phyloP scores from a whole-genome alignment of 2,888 invertebrate genomes.

The Ormyrus rosae region DNA sequence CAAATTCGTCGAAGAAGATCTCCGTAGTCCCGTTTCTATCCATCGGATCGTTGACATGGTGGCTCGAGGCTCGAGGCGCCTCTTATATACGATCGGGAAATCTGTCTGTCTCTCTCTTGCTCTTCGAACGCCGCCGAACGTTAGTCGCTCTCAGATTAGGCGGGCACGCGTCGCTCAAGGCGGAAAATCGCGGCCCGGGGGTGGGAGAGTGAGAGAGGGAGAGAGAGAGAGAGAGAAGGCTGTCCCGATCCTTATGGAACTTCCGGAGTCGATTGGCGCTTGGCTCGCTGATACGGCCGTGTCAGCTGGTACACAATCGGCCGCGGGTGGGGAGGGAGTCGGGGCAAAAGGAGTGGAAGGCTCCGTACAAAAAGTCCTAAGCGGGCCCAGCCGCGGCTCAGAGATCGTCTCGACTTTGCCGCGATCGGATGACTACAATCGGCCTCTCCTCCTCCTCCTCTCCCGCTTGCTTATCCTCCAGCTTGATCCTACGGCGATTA shows the following conservation, averaged over 20 bases:
- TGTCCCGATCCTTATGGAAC: not conserved
- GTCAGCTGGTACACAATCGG: conserved; percentile 19
- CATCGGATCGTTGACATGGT: conserved; percentile 67
- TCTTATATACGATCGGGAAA: conserved; percentile 51
- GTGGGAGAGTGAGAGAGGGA: not conserved
- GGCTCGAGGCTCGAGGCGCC: conserved; percentile 13
- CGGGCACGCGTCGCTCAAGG: too few species aligned
- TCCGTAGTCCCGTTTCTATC: conserved; percentile 62
- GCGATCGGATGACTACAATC: conserved; percentile 10
- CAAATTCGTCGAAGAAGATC: conserved; percentile 44
- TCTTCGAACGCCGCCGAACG: too few species aligned
- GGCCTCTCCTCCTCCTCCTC: conserved; percentile 1
- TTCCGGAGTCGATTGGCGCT: conserved; percentile 28
- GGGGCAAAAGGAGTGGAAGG: not conserved
- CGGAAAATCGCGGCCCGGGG: too few species aligned
- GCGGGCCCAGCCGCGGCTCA: conserved; percentile 24
- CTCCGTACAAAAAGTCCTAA: conserved; percentile 43
- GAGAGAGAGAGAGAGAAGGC: not conserved
- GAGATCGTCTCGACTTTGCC: conserved; percentile 33
- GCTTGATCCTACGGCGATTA: not conserved
- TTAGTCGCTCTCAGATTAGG: too few species aligned
- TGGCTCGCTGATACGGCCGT: not conserved
- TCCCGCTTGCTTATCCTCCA: conserved; percentile 10
- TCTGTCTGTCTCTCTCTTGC: not conserved
- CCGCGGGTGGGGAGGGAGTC: not conserved